Conservation (phyloP, 2,888 invertebrate genomes). For the Temnothorax ravouxi region DNA sequence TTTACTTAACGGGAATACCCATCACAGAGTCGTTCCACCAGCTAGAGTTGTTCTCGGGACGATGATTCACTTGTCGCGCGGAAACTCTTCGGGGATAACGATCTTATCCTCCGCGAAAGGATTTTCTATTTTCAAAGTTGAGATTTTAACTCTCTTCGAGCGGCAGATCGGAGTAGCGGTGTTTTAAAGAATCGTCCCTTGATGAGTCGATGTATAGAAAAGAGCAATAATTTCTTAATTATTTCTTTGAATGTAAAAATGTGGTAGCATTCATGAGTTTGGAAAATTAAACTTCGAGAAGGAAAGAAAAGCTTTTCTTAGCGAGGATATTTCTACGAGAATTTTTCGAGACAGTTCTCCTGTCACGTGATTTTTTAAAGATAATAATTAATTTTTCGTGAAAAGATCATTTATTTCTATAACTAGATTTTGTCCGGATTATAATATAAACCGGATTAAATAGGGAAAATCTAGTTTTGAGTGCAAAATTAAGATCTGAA, state of each 20-base stretch:
- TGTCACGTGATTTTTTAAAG: not conserved
- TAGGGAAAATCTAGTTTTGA: slow-evolving; percentile 16
- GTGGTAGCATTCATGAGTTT: not conserved
- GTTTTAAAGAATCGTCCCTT: slow-evolving; percentile 26
- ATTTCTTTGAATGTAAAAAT: not conserved
- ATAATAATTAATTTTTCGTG: slow-evolving; percentile 14
- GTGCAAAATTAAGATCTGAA: not conserved
- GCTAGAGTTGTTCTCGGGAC: slow-evolving; percentile 46
- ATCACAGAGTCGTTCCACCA: slow-evolving; percentile 30
- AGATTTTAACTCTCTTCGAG: slow-evolving; percentile 4
- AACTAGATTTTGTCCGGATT: not conserved
- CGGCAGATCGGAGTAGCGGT: not conserved
- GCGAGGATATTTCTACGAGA: not conserved
- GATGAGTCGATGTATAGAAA: not conserved
- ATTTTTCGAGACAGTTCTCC: not conserved
- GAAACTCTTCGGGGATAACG: slow-evolving; percentile 26
- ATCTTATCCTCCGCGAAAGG: slow-evolving; percentile 41
- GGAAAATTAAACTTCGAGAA: slow-evolving; percentile 11
- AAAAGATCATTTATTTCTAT: not conserved
- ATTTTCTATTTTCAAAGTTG: slow-evolving; percentile 29
- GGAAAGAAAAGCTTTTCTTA: not conserved
- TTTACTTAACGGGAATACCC: slow-evolving; percentile 56
- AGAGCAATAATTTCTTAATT: not conserved
- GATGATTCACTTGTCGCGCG: slow-evolving; percentile 53
- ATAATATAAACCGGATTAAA: slow-evolving; percentile 8